phyloP scores from a whole-genome alignment of 2,113 vertebrate genomes.

The Argyrosomus japonicus region DNA sequence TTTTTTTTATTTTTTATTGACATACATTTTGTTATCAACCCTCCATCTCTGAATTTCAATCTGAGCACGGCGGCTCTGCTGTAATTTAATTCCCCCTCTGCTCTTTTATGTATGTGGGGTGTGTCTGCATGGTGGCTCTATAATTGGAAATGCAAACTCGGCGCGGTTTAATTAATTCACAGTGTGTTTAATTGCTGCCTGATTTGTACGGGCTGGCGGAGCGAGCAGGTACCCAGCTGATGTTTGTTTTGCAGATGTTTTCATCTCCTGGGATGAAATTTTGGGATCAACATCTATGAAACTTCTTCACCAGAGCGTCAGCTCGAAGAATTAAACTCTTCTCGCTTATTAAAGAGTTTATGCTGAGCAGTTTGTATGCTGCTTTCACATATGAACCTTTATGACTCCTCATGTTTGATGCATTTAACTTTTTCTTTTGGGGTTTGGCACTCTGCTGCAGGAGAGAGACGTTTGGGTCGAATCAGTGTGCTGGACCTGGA shows the following conservation, averaged over 20 bases:
- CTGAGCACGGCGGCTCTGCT: constrained; percentile 14
- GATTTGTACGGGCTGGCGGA: constrained; percentile 46
- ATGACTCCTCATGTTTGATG: not conserved
- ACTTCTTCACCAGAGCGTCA: not conserved
- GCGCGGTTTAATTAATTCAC: constrained; percentile 66
- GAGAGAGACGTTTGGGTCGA: too few species aligned
- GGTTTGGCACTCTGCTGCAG: too few species aligned
- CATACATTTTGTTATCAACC: constrained; percentile 27
- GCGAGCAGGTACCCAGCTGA: constrained; percentile 12
- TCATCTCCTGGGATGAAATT: constrained; percentile 43
- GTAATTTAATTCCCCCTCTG: constrained; percentile 65
- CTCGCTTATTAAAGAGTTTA: not conserved
- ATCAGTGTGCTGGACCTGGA: too few species aligned
- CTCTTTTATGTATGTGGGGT: constrained; percentile 39
- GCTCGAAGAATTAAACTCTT: constrained; percentile 1
- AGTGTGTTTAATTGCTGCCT: constrained; percentile 60
- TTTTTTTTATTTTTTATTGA: constrained; percentile 63
- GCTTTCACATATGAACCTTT: not conserved
- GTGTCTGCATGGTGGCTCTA: constrained; percentile 44
- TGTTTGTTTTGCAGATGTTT: constrained; percentile 43
- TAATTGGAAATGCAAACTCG: constrained; percentile 74
- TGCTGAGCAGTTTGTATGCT: not conserved
- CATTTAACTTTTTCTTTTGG: not conserved
- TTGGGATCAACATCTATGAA: not conserved
- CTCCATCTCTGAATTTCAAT: constrained; percentile 52